Percentiles rank a stretch among this genome's conserved stretches.
phyloP scores from a whole-genome alignment of 92 coral and sea anemone genomes.

The Epizoanthus stellaris region DNA sequence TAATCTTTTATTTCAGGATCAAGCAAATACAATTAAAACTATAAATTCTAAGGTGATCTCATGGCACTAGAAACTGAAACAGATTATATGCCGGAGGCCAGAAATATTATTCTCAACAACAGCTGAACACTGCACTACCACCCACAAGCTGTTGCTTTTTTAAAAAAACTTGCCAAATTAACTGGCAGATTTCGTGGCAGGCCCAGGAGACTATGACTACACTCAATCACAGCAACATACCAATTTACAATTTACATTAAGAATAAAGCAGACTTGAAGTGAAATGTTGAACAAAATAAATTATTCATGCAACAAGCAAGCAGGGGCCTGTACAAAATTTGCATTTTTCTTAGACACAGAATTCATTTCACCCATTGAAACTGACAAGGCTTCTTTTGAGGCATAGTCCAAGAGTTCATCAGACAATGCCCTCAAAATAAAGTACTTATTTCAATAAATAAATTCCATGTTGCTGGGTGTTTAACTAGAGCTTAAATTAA shows the following conservation, averaged over 20 bases:
- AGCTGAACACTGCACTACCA: background rate
- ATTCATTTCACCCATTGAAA: background rate
- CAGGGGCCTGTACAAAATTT: background rate
- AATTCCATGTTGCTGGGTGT: background rate
- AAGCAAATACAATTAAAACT: background rate
- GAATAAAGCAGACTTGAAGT: background rate
- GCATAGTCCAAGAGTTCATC: constrained; percentile 6
- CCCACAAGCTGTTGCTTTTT: background rate
- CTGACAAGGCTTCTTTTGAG: background rate
- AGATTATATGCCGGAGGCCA: background rate
- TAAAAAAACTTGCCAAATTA: background rate
- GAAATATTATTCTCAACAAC: background rate
- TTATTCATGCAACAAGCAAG: constrained; percentile 12
- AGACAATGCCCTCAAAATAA: background rate
- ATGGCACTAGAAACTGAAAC: background rate
- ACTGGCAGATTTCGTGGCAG: background rate
- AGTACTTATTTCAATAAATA: background rate
- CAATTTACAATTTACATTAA: background rate
- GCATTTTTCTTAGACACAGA: constrained; percentile 17
- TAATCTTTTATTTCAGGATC: constrained; percentile 3
- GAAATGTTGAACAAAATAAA: background rate
- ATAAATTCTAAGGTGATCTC: background rate
- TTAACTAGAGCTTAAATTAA: background rate
- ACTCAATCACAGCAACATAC: background rate
- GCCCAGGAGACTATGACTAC: background rate